Evolutionary conservation across 2,888 invertebrate species (phyloP), one percentile per base, ranked within the genome.

Genomic region (Camponotus fellah): DNA sequence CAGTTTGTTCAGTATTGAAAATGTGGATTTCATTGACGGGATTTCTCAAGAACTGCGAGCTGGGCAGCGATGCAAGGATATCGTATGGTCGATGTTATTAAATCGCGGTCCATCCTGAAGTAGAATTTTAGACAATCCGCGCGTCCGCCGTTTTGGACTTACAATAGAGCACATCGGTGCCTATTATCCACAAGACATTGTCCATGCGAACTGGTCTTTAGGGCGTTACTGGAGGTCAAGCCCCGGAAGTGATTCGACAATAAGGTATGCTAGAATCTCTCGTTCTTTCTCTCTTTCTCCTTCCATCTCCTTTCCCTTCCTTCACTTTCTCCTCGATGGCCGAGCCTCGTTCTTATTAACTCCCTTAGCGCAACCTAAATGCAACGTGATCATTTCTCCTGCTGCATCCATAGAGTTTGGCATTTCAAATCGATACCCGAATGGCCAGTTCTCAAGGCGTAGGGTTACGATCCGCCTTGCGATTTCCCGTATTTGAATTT

Each of bases 381-480:
- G 49, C 75, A 66, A 62, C 75, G 75, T 40, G 71, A 77, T 66
- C 68, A 62, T 26, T 60, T 68, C 62, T 79, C 60, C 53, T 43
- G 4, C 60, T 68, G 68, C 66, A 66, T 77, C 49, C 66, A 53
- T 53, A 49, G 37, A n/a, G 8, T 34, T 64, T 46, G 32, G 56
- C 4, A 34, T 72, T 71, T 80, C 60, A 72, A 72, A 80, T 80
- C 72, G 79, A 80, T 80, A 80, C 32, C 37, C 79, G 72, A 80
- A 72, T 60, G 79, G 79, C 40, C 64, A 77, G 91, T 94, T 94
- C 94, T 94, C 94, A 95, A 94, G 94, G 94, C 92, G 91, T 95
- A 94, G 94, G 92, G 94, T 95, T 95, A 95, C 94, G 89, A n/a
- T 43, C 71, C 68, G 86, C 77, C 85, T 82, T 81, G 83, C 76